phyloP scores from a whole-genome alignment of 92 coral and sea anemone species.

The Siderastrea radians region DNA sequence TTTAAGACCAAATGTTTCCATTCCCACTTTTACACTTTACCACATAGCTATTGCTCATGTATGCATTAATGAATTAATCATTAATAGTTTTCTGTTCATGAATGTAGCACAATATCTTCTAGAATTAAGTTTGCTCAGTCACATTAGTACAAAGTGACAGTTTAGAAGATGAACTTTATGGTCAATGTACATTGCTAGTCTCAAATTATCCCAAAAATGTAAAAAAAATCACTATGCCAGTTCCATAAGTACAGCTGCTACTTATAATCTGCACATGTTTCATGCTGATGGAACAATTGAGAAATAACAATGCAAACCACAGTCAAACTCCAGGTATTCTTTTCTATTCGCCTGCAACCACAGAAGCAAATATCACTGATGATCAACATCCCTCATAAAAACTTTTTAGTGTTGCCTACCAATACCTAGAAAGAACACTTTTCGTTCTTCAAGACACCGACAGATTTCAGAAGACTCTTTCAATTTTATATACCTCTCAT shows the following conservation, averaged over 20 bases:
- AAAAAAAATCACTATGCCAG: slow-evolving; percentile 1
- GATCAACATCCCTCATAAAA: not conserved
- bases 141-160: not conserved
- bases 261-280: slow-evolving; percentile 39
- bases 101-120: slow-evolving; percentile 7
- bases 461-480: not conserved
- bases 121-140: not conserved
- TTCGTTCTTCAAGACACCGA: not conserved
- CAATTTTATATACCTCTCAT: not conserved
- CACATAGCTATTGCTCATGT: not conserved
- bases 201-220: too few relatives aligned
- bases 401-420: not conserved
- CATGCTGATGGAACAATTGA: slow-evolving; percentile 39
- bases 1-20: not conserved
- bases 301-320: slow-evolving; percentile 33
- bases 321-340: slow-evolving; percentile 20
- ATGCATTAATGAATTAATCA: slow-evolving; percentile 27
- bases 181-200: not conserved
- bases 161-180: not conserved
- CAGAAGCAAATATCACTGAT: slow-evolving; percentile 25
- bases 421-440: not conserved
- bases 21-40: not conserved
- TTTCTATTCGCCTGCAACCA: not conserved
- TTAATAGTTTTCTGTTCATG: not conserved
- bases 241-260: slow-evolving; percentile 31